Percentiles rank a stretch among this genome's conserved stretches.
Conservation (phyloP, 2,113 vertebrate genomes). For the Misgurnus mizolepis region DNA sequence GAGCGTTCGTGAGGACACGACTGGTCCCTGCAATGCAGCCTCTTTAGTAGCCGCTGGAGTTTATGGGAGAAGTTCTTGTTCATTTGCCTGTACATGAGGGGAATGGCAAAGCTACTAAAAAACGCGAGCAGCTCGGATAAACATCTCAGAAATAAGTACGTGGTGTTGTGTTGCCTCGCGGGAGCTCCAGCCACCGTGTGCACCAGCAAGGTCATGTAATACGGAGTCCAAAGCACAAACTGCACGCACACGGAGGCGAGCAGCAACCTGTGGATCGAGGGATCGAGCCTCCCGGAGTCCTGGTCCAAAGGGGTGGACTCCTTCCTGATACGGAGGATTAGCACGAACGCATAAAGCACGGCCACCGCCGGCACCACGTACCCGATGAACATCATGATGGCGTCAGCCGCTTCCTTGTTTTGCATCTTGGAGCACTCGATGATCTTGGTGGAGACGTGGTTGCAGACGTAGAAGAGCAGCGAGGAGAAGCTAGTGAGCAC, state of each 20-base stretch:
- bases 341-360: slow-evolving; percentile 83
- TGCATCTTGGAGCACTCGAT: slow-evolving; percentile 95
- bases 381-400: slow-evolving; percentile 94
- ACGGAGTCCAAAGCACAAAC: slow-evolving; percentile 92
- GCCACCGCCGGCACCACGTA: slow-evolving; percentile 88
- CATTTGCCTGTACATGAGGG: slow-evolving; percentile 89
- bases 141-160: slow-evolving; percentile 79
- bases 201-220: slow-evolving; percentile 86
- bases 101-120: slow-evolving; percentile 88
- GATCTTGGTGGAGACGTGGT: slow-evolving; percentile 89
- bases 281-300: slow-evolving; percentile 85
- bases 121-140: slow-evolving; percentile 88
- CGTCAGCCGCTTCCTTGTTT: slow-evolving; percentile 88
- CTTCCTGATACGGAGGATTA: slow-evolving; percentile 86
- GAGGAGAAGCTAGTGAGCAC: slow-evolving; percentile 97
- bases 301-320: slow-evolving; percentile 90
- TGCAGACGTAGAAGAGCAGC: slow-evolving; percentile 93
- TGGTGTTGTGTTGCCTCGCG: slow-evolving; percentile 69
- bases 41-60: slow-evolving; percentile 82
- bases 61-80: slow-evolving; percentile 90
- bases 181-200: slow-evolving; percentile 76
- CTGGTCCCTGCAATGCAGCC: slow-evolving; percentile 80
- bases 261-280: slow-evolving; percentile 87
- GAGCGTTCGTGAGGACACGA: slow-evolving; percentile 81
- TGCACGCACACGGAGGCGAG: slow-evolving; percentile 89